Base-by-base conservation (phyloP, 2,888 invertebrate genomes). In the Galerucella pusilla region DNA sequence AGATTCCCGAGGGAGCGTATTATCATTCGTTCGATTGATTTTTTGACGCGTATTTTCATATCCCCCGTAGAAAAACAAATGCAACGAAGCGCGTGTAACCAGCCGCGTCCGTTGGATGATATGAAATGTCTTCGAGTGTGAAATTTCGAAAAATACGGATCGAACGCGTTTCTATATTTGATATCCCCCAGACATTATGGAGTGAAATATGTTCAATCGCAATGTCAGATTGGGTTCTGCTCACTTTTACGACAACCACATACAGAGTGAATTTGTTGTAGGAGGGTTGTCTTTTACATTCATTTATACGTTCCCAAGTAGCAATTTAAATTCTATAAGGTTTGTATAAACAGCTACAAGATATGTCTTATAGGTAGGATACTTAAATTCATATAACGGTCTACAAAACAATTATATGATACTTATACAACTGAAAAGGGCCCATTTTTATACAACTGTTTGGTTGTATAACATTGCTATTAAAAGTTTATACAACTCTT, bases 121-220 rank as follows among this genome's bases (percentile, higher is more conserved):
- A 60, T 46, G 14, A 25, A 54, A 64, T 57, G 71, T 64, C 57
- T 71, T 65, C 71, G 54, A 65, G 71, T 65, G 71, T 65, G 57
- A 71, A 71, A 71, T 65, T 71, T 46, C 65, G 42, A 65, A 71
- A 71, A 71, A 57, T 64, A 71, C 71, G 54, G 49, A 57, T 65
- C 57, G 61, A 71, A 65, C 42, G 57, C 71, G 54, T 46, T 71
- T 49, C 64, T 65, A 45, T 64, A 71, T 71, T 71, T 57, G 64
- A 71, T 65, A 71, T 71, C 54, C 57, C 20, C 64, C 63, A 64
- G 54, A 71, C 16, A 71, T 71, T 57, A 45, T 54, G 42, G 45
- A 59, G 57, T 12, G 28, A 52, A 57, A 28, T 28, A 71, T 65
- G 64, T 57, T 71, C 71, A 71, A 71, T 71, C 71, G 71, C 52